Percentiles rank a stretch among this genome's conserved stretches.
Conservation (phyloP, 2,888 invertebrate species). For the Melanchra persicariae region DNA sequence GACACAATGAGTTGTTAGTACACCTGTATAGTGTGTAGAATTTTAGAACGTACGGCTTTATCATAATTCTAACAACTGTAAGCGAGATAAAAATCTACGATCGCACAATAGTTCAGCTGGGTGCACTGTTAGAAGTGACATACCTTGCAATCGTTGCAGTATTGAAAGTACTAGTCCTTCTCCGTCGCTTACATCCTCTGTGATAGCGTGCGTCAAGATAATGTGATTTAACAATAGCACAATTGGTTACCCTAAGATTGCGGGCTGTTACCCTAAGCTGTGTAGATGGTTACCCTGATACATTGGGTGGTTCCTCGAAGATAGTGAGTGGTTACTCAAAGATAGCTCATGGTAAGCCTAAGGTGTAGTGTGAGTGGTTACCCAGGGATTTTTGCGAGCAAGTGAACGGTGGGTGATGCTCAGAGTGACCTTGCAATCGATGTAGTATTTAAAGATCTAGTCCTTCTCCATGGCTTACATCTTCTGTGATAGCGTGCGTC, state of each 20-base stretch:
- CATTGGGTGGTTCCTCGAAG: no score
- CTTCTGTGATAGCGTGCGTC: slow-evolving; percentile 81
- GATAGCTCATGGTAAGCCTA: no score
- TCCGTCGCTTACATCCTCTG: slow-evolving; percentile 83
- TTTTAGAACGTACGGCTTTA: background rate
- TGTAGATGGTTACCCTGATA: background rate
- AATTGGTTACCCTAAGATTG: background rate
- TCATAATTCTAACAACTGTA: background rate
- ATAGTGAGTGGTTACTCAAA: background rate
- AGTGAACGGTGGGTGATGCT: background rate
- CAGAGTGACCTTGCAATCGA: slow-evolving; percentile 85
- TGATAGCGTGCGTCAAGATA: slow-evolving; percentile 74
- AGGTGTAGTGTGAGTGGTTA: background rate
- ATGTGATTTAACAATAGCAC: slow-evolving; percentile 30
- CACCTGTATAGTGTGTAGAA: no score
- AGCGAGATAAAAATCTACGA: background rate
- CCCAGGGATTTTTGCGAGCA: background rate
- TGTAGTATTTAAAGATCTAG: slow-evolving; percentile 85
- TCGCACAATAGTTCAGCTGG: no score
- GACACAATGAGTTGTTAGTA: no score
- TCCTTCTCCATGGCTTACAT: slow-evolving; percentile 80
- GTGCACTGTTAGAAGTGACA: slow-evolving; percentile 40
- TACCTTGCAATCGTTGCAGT: slow-evolving; percentile 87
- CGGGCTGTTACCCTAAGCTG: no score
- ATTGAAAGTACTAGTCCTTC: slow-evolving; percentile 85